Evolutionary conservation across 2,797 vertebrate genomes (phyloP).

Genomic region (Gadopsis marmoratus): DNA sequence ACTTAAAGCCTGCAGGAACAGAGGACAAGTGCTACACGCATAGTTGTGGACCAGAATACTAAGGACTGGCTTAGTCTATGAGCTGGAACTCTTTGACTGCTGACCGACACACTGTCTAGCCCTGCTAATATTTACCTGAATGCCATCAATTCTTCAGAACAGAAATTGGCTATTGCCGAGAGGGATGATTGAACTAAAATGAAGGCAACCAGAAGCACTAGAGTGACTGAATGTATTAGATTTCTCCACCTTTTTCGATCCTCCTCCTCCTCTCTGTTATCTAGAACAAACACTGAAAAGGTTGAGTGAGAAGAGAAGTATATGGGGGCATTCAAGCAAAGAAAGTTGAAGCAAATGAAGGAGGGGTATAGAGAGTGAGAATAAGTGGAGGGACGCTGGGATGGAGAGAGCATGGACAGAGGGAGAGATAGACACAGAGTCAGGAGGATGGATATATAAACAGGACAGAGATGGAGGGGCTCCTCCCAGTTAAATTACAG

Average conservation of each 20-base stretch:
- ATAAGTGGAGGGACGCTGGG: conserved; percentile 8
- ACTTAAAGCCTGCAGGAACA: conserved; percentile 18
- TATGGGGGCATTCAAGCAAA: not conserved
- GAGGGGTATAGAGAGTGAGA: not conserved
- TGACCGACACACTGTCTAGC: not conserved
- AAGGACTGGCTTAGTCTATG: conserved; percentile 21
- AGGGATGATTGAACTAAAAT: conserved; percentile 11
- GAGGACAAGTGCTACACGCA: conserved; percentile 1
- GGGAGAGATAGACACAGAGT: conserved; percentile 31
- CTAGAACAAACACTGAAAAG: conserved; percentile 55
- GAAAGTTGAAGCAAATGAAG: not conserved
- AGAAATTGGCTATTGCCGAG: conserved; percentile 5
- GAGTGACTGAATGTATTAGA: conserved; percentile 60
- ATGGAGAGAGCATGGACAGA: conserved; percentile 4
- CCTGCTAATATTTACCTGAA: conserved; percentile 11
- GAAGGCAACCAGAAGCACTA: conserved; percentile 29
- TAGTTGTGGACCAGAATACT: conserved; percentile 27
- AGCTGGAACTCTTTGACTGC: conserved; percentile 48
- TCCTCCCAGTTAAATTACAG: conserved; percentile 75
- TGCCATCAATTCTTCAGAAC: not conserved
- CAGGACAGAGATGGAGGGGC: conserved; percentile 39
- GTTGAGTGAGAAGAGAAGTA: not conserved
- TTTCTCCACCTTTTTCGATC: conserved; percentile 19
- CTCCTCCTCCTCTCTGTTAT: conserved; percentile 9
- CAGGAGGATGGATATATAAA: conserved; percentile 49